Evolutionary conservation across 2,113 vertebrate genomes (phyloP).

Genomic region (Solea senegalensis): DNA sequence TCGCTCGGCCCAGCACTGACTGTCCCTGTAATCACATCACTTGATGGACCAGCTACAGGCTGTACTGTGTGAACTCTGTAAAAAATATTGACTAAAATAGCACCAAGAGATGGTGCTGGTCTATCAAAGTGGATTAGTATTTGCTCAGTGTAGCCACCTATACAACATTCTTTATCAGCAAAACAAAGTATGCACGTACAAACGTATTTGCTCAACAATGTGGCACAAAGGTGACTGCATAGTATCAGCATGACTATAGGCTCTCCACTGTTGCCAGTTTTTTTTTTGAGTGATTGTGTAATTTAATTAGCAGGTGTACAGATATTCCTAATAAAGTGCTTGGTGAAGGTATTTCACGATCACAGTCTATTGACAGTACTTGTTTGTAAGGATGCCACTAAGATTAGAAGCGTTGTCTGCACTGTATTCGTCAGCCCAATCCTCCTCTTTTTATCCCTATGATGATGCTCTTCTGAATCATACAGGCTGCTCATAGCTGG

Average conservation of each 20-base stretch:
- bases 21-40: too few species aligned
- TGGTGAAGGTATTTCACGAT: not conserved
- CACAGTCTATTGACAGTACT: not conserved
- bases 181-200: too few species aligned
- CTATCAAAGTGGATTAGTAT: too few species aligned
- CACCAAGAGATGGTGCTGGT: too few species aligned
- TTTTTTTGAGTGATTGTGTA: not conserved
- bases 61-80: too few species aligned
- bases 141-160: too few species aligned
- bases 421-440: not conserved
- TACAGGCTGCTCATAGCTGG: not conserved
- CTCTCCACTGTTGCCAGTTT: not conserved
- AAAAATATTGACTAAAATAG: too few species aligned
- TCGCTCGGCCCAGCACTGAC: too few species aligned
- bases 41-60: too few species aligned
- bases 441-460: conserved; percentile 5
- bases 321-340: not conserved
- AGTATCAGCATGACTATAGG: not conserved
- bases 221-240: too few species aligned
- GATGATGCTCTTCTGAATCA: conserved; percentile 26
- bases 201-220: too few species aligned
- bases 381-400: conserved; percentile 9
- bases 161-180: too few species aligned
- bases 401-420: conserved; percentile 2
- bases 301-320: not conserved